phyloP scores from a whole-genome alignment of 2,113 vertebrate genomes.

The Nyctibius bracteatus region DNA sequence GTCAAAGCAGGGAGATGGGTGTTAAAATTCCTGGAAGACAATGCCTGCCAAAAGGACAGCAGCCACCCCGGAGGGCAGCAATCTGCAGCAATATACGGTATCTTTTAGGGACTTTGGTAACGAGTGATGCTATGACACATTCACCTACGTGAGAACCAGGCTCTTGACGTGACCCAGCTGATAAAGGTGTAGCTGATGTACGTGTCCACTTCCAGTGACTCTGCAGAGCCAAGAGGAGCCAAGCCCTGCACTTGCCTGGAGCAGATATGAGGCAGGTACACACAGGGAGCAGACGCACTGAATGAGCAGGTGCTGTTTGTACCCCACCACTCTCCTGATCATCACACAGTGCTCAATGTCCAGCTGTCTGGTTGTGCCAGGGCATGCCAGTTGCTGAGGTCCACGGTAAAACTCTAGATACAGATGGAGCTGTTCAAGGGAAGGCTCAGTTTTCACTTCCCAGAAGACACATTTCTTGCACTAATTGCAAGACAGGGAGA shows the following conservation, averaged over 20 bases:
- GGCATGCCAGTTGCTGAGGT: background rate
- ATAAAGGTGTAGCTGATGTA: too few relatives aligned
- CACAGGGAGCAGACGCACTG: background rate
- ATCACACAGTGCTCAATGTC: background rate
- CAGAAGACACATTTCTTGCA: background rate
- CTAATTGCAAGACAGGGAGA: background rate
- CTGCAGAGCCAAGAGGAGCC: background rate
- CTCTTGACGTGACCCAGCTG: background rate
- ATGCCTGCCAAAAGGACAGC: background rate
- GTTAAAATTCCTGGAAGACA: background rate
- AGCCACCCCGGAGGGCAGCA: background rate
- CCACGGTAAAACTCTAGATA: background rate
- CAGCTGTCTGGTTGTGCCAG: background rate
- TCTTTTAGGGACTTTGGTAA: background rate
- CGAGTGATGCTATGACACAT: background rate
- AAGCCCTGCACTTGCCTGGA: background rate
- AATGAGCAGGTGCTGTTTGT: background rate
- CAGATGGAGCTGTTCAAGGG: background rate
- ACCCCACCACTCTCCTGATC: background rate
- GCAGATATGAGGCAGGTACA: background rate
- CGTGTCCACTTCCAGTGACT: background rate
- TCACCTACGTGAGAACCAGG: background rate
- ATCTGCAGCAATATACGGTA: accelerated
- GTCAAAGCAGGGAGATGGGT: background rate
- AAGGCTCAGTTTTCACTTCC: background rate